A percentile compares a stretch with the other conserved stretches of the same genome.
These are phyloP conservation scores for Bruchidius siliquastri DNA, from an alignment of 2,888 invertebrate species.

Conservation along the genomic window DNA sequence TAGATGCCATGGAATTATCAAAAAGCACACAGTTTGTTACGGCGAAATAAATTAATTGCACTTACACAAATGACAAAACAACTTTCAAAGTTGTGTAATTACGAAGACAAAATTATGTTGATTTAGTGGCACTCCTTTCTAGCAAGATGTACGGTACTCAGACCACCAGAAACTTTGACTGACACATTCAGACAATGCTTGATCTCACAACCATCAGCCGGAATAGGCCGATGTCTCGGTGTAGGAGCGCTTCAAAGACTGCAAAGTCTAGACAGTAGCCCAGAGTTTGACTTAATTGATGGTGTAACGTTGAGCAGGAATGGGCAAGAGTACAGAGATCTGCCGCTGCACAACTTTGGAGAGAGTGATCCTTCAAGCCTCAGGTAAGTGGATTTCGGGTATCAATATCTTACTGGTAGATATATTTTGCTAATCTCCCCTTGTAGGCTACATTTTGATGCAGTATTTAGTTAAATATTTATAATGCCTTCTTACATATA, in stretches of 20 bases:
- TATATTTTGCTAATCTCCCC: too few relatives aligned
- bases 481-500: too few relatives aligned
- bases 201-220: constrained; percentile 43
- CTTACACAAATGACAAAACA: too few relatives aligned
- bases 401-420: not conserved
- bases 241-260: constrained; percentile 63
- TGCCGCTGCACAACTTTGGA: constrained; percentile 59
- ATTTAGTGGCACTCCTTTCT: not conserved
- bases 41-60: too few relatives aligned
- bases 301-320: constrained; percentile 63
- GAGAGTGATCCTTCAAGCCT: constrained; percentile 73
- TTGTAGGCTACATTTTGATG: too few relatives aligned
- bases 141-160: not conserved
- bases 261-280: constrained; percentile 61
- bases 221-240: constrained; percentile 62
- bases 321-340: constrained; percentile 58
- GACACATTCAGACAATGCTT: constrained; percentile 47
- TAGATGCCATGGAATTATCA: too few relatives aligned
- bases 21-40: too few relatives aligned
- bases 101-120: too few relatives aligned
- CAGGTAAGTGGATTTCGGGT: constrained; percentile 50
- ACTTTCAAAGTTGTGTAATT: too few relatives aligned
- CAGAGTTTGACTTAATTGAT: constrained; percentile 61
- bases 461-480: too few relatives aligned
- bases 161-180: not conserved